Evolutionary conservation across 1,140 invertebrate genomes (phyloP).

Genomic region (Aphaenogaster floridana): DNA sequence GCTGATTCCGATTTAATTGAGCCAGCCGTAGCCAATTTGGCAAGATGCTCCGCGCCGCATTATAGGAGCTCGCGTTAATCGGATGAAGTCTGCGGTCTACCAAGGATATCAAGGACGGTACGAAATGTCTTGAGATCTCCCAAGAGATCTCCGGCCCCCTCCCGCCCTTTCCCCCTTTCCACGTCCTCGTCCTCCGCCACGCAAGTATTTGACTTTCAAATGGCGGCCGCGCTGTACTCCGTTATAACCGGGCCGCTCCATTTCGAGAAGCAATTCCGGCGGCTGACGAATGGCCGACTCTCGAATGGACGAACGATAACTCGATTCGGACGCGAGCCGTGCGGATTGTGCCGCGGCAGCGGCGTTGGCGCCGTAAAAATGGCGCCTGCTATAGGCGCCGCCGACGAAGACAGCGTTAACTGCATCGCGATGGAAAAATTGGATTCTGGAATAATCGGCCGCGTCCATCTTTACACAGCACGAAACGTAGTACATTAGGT

Average conservation of each 20-base stretch:
- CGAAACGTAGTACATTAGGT: not conserved
- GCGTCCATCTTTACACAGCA: slow-evolving; percentile 19
- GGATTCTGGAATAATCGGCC: slow-evolving; percentile 37
- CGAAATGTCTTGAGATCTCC: slow-evolving; percentile 79
- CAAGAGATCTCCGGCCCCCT: slow-evolving; percentile 19
- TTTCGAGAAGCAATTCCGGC: slow-evolving; percentile 78
- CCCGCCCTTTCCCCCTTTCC: not conserved
- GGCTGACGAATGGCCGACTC: slow-evolving; percentile 75
- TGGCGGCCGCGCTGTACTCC: slow-evolving; percentile 73
- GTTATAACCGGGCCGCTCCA: slow-evolving; percentile 78
- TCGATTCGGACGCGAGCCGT: slow-evolving; percentile 69
- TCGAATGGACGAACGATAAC: slow-evolving; percentile 71
- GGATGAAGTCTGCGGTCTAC: slow-evolving; percentile 78
- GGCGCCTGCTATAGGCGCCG: not conserved
- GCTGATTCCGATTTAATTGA: slow-evolving; percentile 74
- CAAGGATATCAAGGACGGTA: slow-evolving; percentile 68
- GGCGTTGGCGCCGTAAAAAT: slow-evolving; percentile 27
- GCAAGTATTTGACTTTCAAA: slow-evolving; percentile 82
- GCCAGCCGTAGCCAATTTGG: slow-evolving; percentile 72
- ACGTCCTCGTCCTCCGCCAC: slow-evolving; percentile 54
- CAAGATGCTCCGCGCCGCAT: slow-evolving; percentile 73
- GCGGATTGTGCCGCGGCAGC: slow-evolving; percentile 65
- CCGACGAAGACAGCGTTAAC: slow-evolving; percentile 31
- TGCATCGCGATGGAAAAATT: slow-evolving; percentile 23
- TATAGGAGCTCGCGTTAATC: slow-evolving; percentile 79